Evolutionary conservation across 1,140 invertebrate genomes (phyloP).

Genomic region (Formica selysi): DNA sequence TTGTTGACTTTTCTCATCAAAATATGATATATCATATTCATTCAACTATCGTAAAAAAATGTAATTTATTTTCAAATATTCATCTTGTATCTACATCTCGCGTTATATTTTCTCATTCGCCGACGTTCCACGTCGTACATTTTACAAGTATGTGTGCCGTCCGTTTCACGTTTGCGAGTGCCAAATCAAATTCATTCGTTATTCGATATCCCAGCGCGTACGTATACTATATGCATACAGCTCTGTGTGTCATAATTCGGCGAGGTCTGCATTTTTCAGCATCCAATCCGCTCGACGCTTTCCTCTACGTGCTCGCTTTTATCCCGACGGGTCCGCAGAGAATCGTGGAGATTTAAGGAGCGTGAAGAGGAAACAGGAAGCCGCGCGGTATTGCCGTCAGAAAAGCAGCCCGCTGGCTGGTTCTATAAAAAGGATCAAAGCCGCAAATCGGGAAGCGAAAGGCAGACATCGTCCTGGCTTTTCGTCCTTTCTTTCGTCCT

Average conservation of each 20-base stretch:
- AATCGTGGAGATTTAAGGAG: conserved; percentile 44
- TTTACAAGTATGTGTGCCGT: neutral
- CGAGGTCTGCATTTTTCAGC: conserved; percentile 57
- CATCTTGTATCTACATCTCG: neutral
- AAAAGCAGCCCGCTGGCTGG: neutral
- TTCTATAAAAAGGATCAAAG: conserved; percentile 26
- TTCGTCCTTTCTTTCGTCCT: conserved; percentile 18
- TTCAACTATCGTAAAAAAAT: conserved; percentile 3
- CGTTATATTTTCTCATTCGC: neutral
- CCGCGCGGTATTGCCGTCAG: neutral
- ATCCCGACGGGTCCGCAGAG: conserved; percentile 23
- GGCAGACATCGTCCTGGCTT: conserved; percentile 5
- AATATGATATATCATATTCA: neutral
- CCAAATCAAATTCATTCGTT: conserved; percentile 61
- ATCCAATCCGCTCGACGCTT: conserved; percentile 45
- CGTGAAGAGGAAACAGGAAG: conserved; percentile 7
- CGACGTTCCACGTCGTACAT: neutral
- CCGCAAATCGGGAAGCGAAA: conserved; percentile 13
- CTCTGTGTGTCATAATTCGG: conserved; percentile 53
- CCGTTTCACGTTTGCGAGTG: neutral
- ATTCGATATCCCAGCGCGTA: conserved; percentile 34
- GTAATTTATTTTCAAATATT: neutral
- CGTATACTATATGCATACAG: neutral
- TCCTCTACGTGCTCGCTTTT: conserved; percentile 28
- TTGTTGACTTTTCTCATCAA: neutral